Evolutionary conservation across 2,797 vertebrate genomes (phyloP).

Genomic region (Crax fasciolata): DNA sequence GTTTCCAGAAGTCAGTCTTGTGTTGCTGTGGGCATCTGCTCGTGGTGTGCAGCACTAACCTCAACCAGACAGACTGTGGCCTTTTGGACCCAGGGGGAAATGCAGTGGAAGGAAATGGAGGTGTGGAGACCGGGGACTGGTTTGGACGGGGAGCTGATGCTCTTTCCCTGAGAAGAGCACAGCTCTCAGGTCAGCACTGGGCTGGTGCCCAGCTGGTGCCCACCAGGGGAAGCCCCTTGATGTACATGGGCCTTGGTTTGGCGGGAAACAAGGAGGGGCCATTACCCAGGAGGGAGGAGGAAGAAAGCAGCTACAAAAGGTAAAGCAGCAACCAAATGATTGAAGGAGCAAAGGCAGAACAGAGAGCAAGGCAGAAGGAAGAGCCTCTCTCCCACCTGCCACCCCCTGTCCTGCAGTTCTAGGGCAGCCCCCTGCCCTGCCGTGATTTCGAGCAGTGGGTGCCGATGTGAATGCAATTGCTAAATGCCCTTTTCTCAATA

Average conservation of each 20-base stretch:
- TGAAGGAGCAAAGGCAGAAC: not conserved
- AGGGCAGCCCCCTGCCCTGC: not conserved
- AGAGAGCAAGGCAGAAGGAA: not conserved
- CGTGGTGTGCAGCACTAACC: not conserved
- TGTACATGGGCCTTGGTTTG: not conserved
- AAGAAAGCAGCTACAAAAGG: not conserved
- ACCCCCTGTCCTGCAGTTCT: not conserved
- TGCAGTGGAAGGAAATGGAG: not conserved
- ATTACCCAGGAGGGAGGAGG: not conserved
- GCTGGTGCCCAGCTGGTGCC: not conserved
- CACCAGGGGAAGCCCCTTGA: not conserved
- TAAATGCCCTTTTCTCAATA: fast-evolving
- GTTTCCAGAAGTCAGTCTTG: not conserved
- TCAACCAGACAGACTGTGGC: not conserved
- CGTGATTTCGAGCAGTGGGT: fast-evolving
- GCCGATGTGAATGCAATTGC: not conserved
- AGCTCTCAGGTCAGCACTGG: not conserved
- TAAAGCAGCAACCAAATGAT: not conserved
- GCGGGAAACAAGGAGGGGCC: not conserved
- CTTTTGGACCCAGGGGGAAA: not conserved
- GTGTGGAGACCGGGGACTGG: not conserved
- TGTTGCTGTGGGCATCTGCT: not conserved
- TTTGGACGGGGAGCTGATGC: not conserved
- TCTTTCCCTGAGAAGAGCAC: not conserved
- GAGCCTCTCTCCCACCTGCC: not conserved